Base-by-base conservation (phyloP, 2,888 invertebrate genomes). In the Cephus nigrinus region DNA sequence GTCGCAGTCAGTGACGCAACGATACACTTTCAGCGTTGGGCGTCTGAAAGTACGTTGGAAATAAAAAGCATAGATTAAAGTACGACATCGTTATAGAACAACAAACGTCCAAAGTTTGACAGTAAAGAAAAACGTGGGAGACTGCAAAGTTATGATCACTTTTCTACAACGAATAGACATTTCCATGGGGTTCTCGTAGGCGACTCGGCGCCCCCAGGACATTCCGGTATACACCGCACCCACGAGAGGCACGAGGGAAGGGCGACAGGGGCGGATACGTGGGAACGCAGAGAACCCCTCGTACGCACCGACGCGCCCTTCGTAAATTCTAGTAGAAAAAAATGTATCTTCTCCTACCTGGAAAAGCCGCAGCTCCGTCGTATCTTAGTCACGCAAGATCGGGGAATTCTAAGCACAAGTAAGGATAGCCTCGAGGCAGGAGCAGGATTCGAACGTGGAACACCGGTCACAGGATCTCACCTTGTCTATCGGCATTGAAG, bases 401-500 rank as follows among this genome's bases (percentile, higher is more conserved):
- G 5, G 23, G 23, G 0, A 2, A 55, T 23, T 23, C 23, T 23
- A 23, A 55, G 55, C 55, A 23, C 55, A 55, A 9, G 9, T 23
- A 55, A 55, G 55, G 23, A 55, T 9, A 23, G 55, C 55, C 55
- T 55, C 23, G 55, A 2, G 55, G 55, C 23, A 55, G 23, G 55
- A 55, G 15, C 55, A 55, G 55, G 55, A 55, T 55, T 4, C 55
- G 55, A 55, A 55, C 23, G 23, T 23, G 55, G 23, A 55, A 23
- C 55, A 55, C 55, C 1, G 55, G 23, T 55, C 55, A 23, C 55
- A 55, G 23, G 23, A 55, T 78, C 93, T 94, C 93, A 98, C 98
- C 97, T 97, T 97, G 94, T 97, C 98, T 92, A 97, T 96, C 93
- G 97, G 97, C 97, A 97, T 97, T 93, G 97, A 97, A 92, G 97